Conservation (phyloP, 2,113 vertebrate species). For the Seriola rivoliana region DNA sequence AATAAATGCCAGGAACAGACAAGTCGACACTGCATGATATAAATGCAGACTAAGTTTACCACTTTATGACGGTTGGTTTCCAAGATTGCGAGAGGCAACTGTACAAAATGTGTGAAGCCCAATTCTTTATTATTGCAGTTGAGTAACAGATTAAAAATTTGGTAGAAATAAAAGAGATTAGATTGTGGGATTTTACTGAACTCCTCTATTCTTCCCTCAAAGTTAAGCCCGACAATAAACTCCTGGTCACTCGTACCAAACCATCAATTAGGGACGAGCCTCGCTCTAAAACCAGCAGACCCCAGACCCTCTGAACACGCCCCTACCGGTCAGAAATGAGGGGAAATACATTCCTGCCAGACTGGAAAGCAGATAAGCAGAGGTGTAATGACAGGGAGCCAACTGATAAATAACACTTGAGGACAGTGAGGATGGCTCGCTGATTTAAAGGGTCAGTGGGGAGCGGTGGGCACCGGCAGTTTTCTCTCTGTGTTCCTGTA, state of each 20-base stretch:
- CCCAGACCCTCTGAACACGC: constrained; percentile 22
- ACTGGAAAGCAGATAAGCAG: constrained; percentile 15
- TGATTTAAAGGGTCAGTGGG: background rate
- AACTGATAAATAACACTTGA: constrained; percentile 20
- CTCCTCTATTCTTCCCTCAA: background rate
- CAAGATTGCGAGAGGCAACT: too few relatives aligned
- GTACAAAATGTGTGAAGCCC: too few relatives aligned
- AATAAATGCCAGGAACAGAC: too few relatives aligned
- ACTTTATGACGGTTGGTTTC: too few relatives aligned
- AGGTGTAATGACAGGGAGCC: constrained; percentile 36
- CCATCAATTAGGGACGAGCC: constrained; percentile 20
- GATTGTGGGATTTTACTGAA: background rate
- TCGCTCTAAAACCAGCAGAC: background rate
- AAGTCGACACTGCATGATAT: too few relatives aligned
- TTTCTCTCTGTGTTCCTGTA: constrained; percentile 6
- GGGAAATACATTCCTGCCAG: background rate
- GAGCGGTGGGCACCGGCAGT: background rate
- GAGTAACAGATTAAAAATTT: too few relatives aligned
- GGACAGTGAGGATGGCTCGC: background rate
- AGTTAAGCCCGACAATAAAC: background rate
- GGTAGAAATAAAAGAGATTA: background rate
- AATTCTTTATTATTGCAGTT: too few relatives aligned
- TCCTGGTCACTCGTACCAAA: constrained; percentile 16
- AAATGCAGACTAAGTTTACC: too few relatives aligned
- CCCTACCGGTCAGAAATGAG: constrained; percentile 23